A percentile compares a stretch with the other conserved stretches of the same genome.
Evolutionary conservation across 2,797 vertebrate species (phyloP).

Genomic region (Anguilla obscura): DNA sequence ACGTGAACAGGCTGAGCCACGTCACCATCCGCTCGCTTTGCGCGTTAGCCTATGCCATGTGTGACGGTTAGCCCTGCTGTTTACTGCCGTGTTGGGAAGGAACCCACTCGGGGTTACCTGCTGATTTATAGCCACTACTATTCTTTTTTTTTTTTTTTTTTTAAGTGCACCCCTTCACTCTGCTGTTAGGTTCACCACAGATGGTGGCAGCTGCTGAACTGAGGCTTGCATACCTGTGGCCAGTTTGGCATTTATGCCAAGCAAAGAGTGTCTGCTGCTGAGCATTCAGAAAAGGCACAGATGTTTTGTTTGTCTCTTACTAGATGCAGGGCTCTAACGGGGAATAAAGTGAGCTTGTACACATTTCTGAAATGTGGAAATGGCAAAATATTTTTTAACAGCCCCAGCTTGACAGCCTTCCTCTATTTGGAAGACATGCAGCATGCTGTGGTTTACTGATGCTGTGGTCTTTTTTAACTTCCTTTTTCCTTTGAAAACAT

Average conservation of each 20-base stretch:
- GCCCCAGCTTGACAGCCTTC: background rate
- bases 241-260: background rate
- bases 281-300: background rate
- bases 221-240: slow-evolving; percentile 10
- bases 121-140: background rate
- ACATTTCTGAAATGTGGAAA: background rate
- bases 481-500: slow-evolving; percentile 16
- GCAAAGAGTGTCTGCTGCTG: background rate
- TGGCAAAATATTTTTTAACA: background rate
- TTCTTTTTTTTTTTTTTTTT: background rate
- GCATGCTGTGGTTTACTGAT: slow-evolving; percentile 4
- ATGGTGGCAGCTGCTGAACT: background rate
- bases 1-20: background rate
- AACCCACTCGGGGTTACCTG: background rate
- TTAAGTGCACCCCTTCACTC: background rate
- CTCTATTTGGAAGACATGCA: background rate
- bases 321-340: background rate
- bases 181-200: background rate
- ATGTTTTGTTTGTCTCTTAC: background rate
- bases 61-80: background rate
- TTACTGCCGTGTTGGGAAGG: background rate
- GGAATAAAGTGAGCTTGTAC: background rate
- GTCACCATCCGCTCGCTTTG: background rate
- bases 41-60: background rate
- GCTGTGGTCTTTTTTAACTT: background rate